These are phyloP conservation scores for Coracias cyanogaster DNA, from an alignment of 2,797 vertebrate genomes.

Conservation along the genomic window DNA sequence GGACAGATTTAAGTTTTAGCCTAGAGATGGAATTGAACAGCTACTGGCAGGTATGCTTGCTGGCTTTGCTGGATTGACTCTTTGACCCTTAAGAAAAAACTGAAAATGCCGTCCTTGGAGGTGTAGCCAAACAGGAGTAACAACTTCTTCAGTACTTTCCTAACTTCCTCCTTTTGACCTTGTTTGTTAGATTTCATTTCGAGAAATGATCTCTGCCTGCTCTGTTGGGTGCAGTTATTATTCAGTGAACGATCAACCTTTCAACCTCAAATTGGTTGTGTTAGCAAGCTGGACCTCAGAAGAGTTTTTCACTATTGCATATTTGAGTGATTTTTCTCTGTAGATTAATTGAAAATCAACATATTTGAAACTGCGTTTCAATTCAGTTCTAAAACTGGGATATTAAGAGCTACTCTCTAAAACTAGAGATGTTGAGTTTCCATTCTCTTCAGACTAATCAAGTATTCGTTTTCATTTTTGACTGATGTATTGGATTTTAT, in stretches of 20 bases:
- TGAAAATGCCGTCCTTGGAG: not conserved
- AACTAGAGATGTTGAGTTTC: not conserved
- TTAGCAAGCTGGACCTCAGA: not conserved
- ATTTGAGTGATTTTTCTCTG: not conserved
- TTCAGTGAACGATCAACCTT: not conserved
- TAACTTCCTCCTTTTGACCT: not conserved
- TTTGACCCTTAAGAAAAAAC: not conserved
- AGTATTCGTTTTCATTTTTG: not conserved
- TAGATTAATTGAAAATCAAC: not conserved
- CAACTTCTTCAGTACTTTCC: not conserved
- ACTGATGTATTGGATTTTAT: not conserved
- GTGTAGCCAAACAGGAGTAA: not conserved
- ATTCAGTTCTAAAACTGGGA: not conserved
- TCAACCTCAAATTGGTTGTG: not conserved
- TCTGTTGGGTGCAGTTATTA: not conserved
- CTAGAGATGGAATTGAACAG: not conserved
- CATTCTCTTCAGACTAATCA: not conserved
- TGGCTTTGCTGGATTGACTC: not conserved
- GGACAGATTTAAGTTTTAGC: not conserved
- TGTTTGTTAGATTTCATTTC: not conserved
- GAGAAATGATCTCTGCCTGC: not conserved
- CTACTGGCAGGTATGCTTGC: rapidly evolving
- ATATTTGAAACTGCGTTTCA: not conserved
- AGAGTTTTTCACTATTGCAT: not conserved
- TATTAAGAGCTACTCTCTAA: not conserved